These are phyloP conservation scores for Vannuccia rotundouncinata DNA, from an alignment of 2,888 invertebrate species.

Conservation along the genomic window DNA sequence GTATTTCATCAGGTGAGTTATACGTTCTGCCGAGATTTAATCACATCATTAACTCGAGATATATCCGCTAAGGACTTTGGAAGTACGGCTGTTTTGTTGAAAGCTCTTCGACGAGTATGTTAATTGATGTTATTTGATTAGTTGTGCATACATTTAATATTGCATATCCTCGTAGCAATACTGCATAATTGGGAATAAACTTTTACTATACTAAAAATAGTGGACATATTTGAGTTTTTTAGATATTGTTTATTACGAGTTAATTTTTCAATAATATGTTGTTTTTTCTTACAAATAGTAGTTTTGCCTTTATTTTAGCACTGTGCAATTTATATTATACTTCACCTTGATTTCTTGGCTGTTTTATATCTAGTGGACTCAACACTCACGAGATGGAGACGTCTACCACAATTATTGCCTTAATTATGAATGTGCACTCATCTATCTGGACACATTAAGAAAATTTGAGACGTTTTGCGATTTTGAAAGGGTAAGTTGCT, in stretches of 20 bases:
- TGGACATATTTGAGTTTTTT: background rate
- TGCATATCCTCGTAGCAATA: background rate
- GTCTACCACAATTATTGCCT: slow-evolving; percentile 64
- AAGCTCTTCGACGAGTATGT: slow-evolving; percentile 60
- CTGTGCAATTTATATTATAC: background rate
- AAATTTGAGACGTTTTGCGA: slow-evolving; percentile 62
- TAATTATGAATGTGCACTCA: slow-evolving; percentile 63
- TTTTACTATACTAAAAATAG: background rate
- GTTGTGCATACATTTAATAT: background rate
- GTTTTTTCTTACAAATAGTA: background rate
- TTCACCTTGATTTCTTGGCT: background rate
- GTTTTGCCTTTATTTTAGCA: background rate
- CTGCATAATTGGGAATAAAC: background rate
- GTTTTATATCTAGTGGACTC: slow-evolving; percentile 47
- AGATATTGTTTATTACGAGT: background rate
- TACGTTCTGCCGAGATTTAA: slow-evolving; percentile 62
- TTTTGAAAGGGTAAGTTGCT: slow-evolving; percentile 62
- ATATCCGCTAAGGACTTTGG: slow-evolving; percentile 58
- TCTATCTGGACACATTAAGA: slow-evolving; percentile 62
- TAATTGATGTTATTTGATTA: background rate
- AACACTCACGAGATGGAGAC: slow-evolving; percentile 54
- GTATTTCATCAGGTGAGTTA: slow-evolving; percentile 58
- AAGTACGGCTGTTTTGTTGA: slow-evolving; percentile 60
- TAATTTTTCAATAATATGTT: background rate
- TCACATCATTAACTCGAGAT: slow-evolving; percentile 59